These are phyloP conservation scores for Ariopsis seemanni DNA, from an alignment of 2,113 vertebrate species.

Conservation along the genomic window DNA sequence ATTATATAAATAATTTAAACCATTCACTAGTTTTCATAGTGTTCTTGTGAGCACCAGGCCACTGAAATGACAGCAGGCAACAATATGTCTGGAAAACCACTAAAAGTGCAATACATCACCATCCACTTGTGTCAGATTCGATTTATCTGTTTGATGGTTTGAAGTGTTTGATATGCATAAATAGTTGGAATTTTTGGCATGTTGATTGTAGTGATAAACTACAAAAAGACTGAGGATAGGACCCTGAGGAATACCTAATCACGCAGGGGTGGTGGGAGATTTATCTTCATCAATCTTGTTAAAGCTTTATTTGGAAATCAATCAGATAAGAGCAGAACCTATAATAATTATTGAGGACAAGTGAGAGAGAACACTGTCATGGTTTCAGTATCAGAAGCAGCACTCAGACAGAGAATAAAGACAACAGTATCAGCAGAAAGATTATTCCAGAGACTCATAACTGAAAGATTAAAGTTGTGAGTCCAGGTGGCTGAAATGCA, in stretches of 20 bases:
- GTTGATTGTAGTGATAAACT: background rate
- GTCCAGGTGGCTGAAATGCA: background rate
- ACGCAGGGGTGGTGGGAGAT: background rate
- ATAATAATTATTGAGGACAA: background rate
- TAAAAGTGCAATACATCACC: background rate
- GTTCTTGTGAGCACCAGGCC: background rate
- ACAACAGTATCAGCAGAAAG: background rate
- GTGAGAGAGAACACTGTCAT: background rate
- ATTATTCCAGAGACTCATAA: background rate
- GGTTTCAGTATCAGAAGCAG: background rate
- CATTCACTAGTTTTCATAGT: background rate
- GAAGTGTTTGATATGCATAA: background rate
- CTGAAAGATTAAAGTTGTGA: background rate
- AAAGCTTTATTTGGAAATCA: background rate
- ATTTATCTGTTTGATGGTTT: background rate
- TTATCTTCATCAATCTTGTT: background rate
- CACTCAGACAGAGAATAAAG: background rate
- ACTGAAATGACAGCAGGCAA: background rate
- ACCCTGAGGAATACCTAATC: background rate
- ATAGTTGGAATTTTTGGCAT: background rate
- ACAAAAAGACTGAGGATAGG: background rate
- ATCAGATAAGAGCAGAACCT: background rate
- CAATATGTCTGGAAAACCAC: background rate
- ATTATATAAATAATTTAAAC: background rate
- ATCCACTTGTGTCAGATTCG: background rate